phyloP scores from a whole-genome alignment of 2,888 invertebrate genomes.

The Cetonia aurata region DNA sequence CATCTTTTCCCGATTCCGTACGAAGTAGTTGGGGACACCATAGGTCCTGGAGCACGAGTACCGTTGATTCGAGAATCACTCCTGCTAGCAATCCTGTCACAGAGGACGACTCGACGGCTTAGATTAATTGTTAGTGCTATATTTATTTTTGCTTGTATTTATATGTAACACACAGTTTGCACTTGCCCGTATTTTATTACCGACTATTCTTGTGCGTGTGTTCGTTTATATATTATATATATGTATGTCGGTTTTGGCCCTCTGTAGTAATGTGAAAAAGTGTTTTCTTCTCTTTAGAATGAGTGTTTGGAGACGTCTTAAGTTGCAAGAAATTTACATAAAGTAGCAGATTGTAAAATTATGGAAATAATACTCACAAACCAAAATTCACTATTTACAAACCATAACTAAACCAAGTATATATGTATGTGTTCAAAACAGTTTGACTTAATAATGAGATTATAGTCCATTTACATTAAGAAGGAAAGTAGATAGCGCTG shows the following conservation, averaged over 20 bases:
- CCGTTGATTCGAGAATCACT: constrained; percentile 49
- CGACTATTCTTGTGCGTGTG: constrained; percentile 36
- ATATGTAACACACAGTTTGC: constrained; percentile 16
- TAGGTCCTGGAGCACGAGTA: constrained; percentile 63
- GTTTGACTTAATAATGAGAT: no score
- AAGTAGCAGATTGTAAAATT: constrained; percentile 1
- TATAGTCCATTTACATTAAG: no score
- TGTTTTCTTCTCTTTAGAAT: constrained; percentile 21
- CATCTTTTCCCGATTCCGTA: constrained; percentile 58
- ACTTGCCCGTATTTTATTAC: constrained; percentile 19
- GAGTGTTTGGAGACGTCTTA: constrained; percentile 14
- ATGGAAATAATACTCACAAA: no score
- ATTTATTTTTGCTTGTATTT: constrained; percentile 41
- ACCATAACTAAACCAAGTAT: no score
- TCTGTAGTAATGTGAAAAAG: constrained; percentile 36
- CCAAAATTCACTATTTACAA: no score
- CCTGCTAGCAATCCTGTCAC: constrained; percentile 43
- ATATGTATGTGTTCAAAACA: no score
- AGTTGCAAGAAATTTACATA: not conserved
- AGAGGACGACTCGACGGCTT: constrained; percentile 48
- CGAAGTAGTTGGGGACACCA: constrained; percentile 62
- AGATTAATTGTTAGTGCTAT: constrained; percentile 35
- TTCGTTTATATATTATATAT: constrained; percentile 8
- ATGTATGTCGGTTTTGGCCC: constrained; percentile 20
- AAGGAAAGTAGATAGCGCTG: no score